phyloP scores from a whole-genome alignment of 2,797 vertebrate species.

The Enoplosus armatus region DNA sequence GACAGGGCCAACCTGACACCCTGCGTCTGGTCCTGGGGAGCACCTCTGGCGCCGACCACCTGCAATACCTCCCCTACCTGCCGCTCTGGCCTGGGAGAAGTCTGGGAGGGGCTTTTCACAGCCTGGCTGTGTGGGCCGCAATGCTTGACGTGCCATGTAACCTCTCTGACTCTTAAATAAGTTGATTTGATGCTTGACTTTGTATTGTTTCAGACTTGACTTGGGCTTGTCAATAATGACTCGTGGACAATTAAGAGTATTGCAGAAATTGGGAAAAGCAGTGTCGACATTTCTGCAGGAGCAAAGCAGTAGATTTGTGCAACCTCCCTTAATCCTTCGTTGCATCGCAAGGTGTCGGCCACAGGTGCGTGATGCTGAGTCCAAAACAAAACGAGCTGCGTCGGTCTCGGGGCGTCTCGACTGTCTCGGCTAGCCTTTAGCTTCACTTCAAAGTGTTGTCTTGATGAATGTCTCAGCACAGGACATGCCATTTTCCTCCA shows the following conservation, averaged over 20 bases:
- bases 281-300: neutral
- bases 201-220: neutral
- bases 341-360: too few species aligned
- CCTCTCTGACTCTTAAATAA: neutral
- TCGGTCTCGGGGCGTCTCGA: too few species aligned
- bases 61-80: slow-evolving; percentile 18
- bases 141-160: neutral
- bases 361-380: neutral
- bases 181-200: neutral
- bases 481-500: neutral
- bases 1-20: slow-evolving; percentile 73
- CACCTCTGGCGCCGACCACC: slow-evolving; percentile 48
- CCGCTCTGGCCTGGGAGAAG: slow-evolving; percentile 1
- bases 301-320: neutral
- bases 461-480: neutral
- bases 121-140: neutral
- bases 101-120: neutral
- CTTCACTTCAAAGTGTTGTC: neutral
- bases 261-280: neutral
- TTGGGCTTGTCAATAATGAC: neutral
- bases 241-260: too few species aligned
- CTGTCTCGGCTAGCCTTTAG: too few species aligned
- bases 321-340: neutral
- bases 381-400: neutral
- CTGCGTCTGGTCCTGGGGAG: slow-evolving; percentile 42